These are phyloP conservation scores for Zosterops lateralis DNA, from an alignment of 2,113 vertebrate species.

Conservation along the genomic window DNA sequence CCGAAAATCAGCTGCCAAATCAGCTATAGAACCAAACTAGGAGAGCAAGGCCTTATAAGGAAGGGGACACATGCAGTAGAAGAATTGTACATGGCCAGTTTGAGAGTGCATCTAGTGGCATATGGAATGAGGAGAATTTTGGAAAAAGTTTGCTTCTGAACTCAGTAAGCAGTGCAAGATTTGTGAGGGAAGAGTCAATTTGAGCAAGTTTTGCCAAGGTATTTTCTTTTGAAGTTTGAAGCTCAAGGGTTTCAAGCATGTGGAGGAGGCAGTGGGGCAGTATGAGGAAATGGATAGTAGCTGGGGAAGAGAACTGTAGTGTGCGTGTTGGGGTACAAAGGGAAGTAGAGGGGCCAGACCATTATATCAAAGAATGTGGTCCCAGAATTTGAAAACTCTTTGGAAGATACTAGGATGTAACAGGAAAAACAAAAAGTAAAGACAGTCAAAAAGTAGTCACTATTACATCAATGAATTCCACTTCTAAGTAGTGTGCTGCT, in stretches of 20 bases:
- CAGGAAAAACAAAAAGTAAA: background rate
- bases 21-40: background rate
- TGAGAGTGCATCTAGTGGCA: background rate
- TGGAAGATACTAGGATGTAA: background rate
- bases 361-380: background rate
- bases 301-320: background rate
- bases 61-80: background rate
- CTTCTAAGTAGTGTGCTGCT: background rate
- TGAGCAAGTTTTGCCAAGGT: background rate
- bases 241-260: background rate
- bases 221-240: background rate
- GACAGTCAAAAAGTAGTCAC: background rate
- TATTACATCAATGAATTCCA: background rate
- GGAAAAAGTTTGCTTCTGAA: background rate
- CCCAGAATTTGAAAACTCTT: background rate
- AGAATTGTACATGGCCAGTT: background rate
- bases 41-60: accelerated
- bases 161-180: background rate
- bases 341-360: background rate
- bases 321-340: background rate
- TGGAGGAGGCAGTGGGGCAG: background rate
- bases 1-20: background rate
- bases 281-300: background rate
- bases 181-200: background rate
- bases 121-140: background rate